These are phyloP conservation scores for Conopomorpha cramerella DNA, from an alignment of 1,140 invertebrate genomes.

Conservation along the genomic window DNA sequence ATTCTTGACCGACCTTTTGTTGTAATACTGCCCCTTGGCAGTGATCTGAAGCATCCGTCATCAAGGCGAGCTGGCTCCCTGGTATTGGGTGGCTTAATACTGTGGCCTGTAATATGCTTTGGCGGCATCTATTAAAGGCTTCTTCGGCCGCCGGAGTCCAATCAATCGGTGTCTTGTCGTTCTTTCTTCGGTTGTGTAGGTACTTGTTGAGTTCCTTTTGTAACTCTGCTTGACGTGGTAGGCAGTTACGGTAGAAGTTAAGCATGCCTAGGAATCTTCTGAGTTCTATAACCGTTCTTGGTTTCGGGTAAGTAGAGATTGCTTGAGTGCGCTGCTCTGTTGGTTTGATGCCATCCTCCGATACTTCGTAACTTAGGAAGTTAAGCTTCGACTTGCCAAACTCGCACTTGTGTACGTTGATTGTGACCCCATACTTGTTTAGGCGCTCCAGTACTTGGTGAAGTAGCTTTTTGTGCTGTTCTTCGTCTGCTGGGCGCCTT, in stretches of 20 bases:
- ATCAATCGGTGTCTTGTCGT: constrained; percentile 2
- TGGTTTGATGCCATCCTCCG: constrained; percentile 6
- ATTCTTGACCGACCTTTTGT: background rate
- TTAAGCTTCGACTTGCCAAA: constrained; percentile 12
- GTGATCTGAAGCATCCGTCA: no score
- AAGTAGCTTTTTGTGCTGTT: constrained; percentile 18
- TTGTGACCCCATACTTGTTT: constrained; percentile 12
- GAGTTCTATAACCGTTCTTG: background rate
- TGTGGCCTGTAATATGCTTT: background rate
- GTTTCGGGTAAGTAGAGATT: background rate
- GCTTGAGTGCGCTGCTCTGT: background rate
- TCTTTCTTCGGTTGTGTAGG: constrained; percentile 1
- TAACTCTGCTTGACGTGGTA: background rate
- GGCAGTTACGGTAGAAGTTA: no score
- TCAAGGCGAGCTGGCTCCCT: background rate
- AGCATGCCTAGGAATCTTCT: constrained; percentile 1
- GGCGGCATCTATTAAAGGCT: background rate
- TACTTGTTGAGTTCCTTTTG: background rate
- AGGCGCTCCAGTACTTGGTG: constrained; percentile 15
- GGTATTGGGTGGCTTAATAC: background rate
- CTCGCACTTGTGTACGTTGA: constrained; percentile 24
- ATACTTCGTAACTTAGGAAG: constrained; percentile 17
- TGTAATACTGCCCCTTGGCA: constrained; percentile 3
- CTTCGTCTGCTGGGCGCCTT: no score
- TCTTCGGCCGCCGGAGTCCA: no score